Evolutionary conservation across 2,797 vertebrate genomes (phyloP).

Genomic region (Pseudomugil tenellus): DNA sequence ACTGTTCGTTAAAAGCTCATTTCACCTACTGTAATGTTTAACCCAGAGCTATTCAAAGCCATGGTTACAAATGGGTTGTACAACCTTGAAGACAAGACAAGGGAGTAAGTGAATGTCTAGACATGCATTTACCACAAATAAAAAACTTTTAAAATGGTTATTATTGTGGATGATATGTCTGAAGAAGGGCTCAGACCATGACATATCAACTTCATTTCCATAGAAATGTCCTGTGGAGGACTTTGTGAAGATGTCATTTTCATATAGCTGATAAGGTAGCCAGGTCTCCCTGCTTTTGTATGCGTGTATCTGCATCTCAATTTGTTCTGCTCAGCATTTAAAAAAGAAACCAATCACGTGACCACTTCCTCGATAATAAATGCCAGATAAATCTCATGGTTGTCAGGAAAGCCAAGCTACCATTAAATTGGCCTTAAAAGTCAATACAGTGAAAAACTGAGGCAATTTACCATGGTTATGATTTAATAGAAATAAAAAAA

Average conservation of each 20-base stretch:
- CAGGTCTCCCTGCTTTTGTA: slow-evolving; percentile 20
- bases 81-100: neutral
- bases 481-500: slow-evolving; percentile 44
- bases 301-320: slow-evolving; percentile 33
- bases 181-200: too few species aligned
- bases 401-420: slow-evolving; percentile 55
- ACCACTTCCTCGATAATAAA: slow-evolving; percentile 61
- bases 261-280: slow-evolving; percentile 5
- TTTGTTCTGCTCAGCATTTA: slow-evolving; percentile 53
- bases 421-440: slow-evolving; percentile 67
- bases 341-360: slow-evolving; percentile 53
- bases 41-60: slow-evolving; percentile 24
- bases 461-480: slow-evolving; percentile 53
- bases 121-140: neutral
- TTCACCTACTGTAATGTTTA: slow-evolving; percentile 53
- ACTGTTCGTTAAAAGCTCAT: slow-evolving; percentile 47
- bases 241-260: neutral
- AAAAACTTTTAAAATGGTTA: neutral
- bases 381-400: slow-evolving; percentile 66
- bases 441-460: slow-evolving; percentile 52
- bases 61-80: slow-evolving; percentile 4
- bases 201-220: neutral
- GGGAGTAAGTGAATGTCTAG: neutral
- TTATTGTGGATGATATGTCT: neutral
- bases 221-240: neutral